Evolutionary conservation across 2,888 invertebrate genomes (phyloP).

Genomic region (Andrena trimmerana): DNA sequence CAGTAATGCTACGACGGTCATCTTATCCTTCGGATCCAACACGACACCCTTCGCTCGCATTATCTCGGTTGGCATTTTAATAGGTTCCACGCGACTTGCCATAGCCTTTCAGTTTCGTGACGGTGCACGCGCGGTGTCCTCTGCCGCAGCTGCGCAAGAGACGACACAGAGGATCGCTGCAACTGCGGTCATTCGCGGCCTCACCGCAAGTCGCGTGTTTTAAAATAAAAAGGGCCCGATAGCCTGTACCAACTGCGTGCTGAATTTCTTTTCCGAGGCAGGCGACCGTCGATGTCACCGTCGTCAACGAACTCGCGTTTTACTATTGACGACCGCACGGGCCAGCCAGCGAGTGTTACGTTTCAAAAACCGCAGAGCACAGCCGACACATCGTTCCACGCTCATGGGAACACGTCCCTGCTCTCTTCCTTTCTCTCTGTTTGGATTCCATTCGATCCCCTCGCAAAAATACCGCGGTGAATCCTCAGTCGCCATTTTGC

Average conservation of each 20-base stretch:
- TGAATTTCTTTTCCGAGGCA: slow-evolving; percentile 31
- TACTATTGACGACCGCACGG: slow-evolving; percentile 69
- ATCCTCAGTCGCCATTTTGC: not conserved
- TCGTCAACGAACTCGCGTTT: slow-evolving; percentile 57
- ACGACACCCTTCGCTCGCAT: not conserved
- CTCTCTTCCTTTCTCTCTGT: slow-evolving; percentile 48
- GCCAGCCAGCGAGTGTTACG: slow-evolving; percentile 66
- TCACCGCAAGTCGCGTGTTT: slow-evolving; percentile 61
- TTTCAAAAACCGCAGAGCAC: slow-evolving; percentile 74
- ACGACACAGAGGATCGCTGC: not conserved
- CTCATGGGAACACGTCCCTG: slow-evolving; percentile 64
- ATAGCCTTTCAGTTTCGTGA: slow-evolving; percentile 40
- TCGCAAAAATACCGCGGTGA: slow-evolving; percentile 23
- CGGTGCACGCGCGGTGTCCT: slow-evolving; percentile 37
- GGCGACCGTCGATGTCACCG: slow-evolving; percentile 47
- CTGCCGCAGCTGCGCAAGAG: slow-evolving; percentile 33
- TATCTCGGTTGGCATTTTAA: slow-evolving; percentile 23
- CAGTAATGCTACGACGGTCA: not conserved
- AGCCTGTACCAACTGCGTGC: slow-evolving; percentile 9
- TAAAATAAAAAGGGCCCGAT: slow-evolving; percentile 13
- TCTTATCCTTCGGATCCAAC: not conserved
- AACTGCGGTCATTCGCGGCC: slow-evolving; percentile 42
- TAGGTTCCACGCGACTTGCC: slow-evolving; percentile 26
- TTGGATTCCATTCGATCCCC: slow-evolving; percentile 46
- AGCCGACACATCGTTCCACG: slow-evolving; percentile 48